Base-by-base conservation (phyloP, 2,888 invertebrate genomes). In the Fabriciana adippe region DNA sequence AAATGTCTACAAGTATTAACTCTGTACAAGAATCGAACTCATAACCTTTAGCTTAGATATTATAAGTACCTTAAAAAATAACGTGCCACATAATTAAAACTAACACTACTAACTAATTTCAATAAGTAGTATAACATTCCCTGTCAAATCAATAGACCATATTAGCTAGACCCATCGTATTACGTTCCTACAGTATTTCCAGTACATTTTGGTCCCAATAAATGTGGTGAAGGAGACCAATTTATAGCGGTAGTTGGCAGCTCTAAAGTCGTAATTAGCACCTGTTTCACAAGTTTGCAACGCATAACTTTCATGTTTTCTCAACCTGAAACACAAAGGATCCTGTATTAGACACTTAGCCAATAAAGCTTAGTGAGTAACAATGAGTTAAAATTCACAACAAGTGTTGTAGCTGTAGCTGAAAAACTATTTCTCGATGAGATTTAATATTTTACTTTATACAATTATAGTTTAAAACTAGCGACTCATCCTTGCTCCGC, bases 201-300 rank as follows among this genome's bases (percentile, higher is more conserved):
- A 54, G 57, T 48, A 56, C 50, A 57, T 69, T 56, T 48, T 54
- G 67, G 74, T 65, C 15, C 54, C n/a, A 57, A 62, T 67, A 57
- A 68, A 71, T 54, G 47, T 41, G 74, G 69, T 45, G 66, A 15
- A 64, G 69, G 8, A 67, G 82, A 53, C 76, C 84, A 76, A 73
- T 74, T 70, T 70, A 60, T 35, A 72, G 47, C 79, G 79, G 85
- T 55, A 55, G 55, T 72, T 68, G 70, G 68, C 70, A 72, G 72
- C 73, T 68, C 73, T 76, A 72, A 81, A 85, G 84, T 83, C 82
- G 80, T 88, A 85, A 87, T 88, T 84, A 83, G 84, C 89, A 88
- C 88, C 88, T 88, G 84, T 79, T 81, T 78, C 75, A 76, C 76
- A 85, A 86, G 83, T 86, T 87, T 78, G 80, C 75, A 76, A 76